Evolutionary conservation across 2,797 vertebrate genomes (phyloP), one percentile per base, ranked within the genome.

Genomic region (Enteromius treurensis): DNA sequence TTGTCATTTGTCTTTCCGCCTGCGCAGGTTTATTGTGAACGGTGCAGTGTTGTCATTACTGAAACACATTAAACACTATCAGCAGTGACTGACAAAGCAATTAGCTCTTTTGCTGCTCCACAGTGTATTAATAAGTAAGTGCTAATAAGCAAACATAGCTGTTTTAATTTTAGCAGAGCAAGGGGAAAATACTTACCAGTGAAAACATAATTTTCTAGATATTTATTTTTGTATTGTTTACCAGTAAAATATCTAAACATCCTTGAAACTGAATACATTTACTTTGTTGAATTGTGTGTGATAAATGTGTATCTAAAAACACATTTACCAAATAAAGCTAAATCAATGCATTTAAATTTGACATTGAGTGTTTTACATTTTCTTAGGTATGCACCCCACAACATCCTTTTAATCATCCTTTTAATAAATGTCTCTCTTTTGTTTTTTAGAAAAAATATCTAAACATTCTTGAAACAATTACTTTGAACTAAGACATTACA

Each of bases 11-110:
- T 76, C 79, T 45, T 70, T 51, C 17, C 8, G 5, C 55, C 60
- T 71, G 74, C 3, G n/a, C 53, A 53, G 81, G 83, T 64, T 64
- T 42, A 13, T 55, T 80, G 77, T 51, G 53, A 67, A 23, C 62
- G 29, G 51, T 58, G 49, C 45, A 75, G 68, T 62, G 80, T 29
- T 62, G 32, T 86, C 77, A 49, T 74, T 75, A 86, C 62, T 67
- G 80, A 62, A 32, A 23, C 47, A 37, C 80, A 82, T 82, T 82
- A 77, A 70, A 65, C 55, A 53, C 62, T 55, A 83, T 67, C 65
- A 79, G 51, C 75, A 84, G 60, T 81, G 85, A 84, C 82, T 55
- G 74, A 64, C 67, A 79, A 71, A 76, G 81, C 29, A 47, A 58
- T 67, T 75, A 69, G 58, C 73, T 76, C 7, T 69, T 82, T 68